phyloP scores from a whole-genome alignment of 2,113 vertebrate genomes.

The Alethe diademata region DNA sequence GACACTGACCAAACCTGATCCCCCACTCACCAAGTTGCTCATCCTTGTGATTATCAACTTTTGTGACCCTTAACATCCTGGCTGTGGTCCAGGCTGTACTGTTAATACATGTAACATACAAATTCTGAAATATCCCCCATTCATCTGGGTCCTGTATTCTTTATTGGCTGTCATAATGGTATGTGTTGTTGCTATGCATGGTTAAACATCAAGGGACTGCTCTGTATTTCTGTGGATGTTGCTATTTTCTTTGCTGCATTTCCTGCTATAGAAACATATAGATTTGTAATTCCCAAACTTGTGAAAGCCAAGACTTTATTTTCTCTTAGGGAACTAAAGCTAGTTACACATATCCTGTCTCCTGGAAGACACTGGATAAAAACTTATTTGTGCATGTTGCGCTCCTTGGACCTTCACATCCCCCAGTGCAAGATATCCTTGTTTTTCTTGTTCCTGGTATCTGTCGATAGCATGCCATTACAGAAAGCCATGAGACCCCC shows the following conservation, averaged over 20 bases:
- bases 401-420: neutral
- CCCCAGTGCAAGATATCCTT: neutral
- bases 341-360: neutral
- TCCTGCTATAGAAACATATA: neutral
- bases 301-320: neutral
- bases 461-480: neutral
- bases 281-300: neutral
- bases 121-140: neutral
- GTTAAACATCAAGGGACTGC: neutral
- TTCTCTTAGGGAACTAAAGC: neutral
- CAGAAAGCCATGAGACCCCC: neutral
- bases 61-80: neutral
- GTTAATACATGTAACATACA: neutral
- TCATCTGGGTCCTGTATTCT: neutral
- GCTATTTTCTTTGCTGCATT: neutral
- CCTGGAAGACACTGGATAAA: neutral
- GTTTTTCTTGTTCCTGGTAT: neutral
- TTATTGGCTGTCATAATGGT: neutral
- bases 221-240: neutral
- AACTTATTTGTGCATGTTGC: neutral
- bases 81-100: neutral
- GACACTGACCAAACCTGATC: neutral
- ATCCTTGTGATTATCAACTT: neutral
- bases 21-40: rapidly evolving
- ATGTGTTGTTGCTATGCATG: neutral